A percentile compares a stretch with the other conserved stretches of the same genome.
Evolutionary conservation across 30 jellyfish, hydroid and myxozoan genomes (phyloP).

Genomic region (Morbakka virulenta): DNA sequence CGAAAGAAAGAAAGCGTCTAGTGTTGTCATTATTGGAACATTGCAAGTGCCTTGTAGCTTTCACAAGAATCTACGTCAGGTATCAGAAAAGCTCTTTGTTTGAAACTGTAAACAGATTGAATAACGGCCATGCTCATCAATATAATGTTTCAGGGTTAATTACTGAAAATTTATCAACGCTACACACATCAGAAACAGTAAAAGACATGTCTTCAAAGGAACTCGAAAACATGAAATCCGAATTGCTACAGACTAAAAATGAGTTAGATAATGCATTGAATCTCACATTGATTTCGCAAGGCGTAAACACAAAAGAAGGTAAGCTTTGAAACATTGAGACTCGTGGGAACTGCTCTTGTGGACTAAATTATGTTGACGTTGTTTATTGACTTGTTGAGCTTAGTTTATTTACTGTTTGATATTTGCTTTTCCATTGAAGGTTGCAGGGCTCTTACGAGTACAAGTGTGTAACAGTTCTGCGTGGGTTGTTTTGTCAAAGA

Average conservation of each 20-base stretch:
- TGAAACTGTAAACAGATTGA: too few relatives aligned
- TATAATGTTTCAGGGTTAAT: background rate
- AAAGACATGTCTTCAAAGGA: background rate
- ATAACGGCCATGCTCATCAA: background rate
- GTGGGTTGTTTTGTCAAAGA: too few relatives aligned
- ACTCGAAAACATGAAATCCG: background rate
- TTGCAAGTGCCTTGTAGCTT: slow-evolving; percentile 18
- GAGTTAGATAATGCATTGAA: background rate
- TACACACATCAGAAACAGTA: background rate
- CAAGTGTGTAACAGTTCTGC: too few relatives aligned
- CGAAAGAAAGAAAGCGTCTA: background rate
- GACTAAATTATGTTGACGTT: too few relatives aligned
- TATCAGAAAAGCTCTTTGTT: too few relatives aligned
- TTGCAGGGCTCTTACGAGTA: too few relatives aligned
- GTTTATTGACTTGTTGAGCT: too few relatives aligned
- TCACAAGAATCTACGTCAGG: background rate
- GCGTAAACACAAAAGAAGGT: background rate
- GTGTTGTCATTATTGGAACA: slow-evolving; percentile 16
- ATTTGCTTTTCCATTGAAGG: too few relatives aligned
- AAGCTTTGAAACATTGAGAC: too few relatives aligned
- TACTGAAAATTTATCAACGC: background rate
- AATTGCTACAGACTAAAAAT: background rate
- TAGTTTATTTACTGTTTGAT: too few relatives aligned
- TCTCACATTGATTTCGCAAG: background rate
- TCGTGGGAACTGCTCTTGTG: too few relatives aligned